Evolutionary conservation across 1,140 invertebrate genomes (phyloP).

Genomic region (Brachionus sp.): DNA sequence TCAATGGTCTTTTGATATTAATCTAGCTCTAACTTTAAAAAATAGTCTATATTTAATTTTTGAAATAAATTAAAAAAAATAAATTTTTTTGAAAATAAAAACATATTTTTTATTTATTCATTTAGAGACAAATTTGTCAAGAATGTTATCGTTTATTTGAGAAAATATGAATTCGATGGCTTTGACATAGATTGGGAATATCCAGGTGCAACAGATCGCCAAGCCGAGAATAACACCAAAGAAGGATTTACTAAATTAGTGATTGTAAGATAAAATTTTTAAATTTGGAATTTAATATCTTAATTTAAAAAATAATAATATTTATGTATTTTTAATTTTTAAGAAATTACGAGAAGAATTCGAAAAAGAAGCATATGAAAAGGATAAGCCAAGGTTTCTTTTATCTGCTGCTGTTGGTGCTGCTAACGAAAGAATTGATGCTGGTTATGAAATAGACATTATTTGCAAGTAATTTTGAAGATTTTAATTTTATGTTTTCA

Average conservation of each 20-base stretch:
- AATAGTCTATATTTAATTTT: too few relatives aligned
- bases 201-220: slow-evolving; percentile 46
- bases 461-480: slow-evolving; percentile 68
- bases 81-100: too few relatives aligned
- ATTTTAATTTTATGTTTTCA: neutral
- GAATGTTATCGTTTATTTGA: slow-evolving; percentile 47
- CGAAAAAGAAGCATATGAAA: slow-evolving; percentile 45
- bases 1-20: too few relatives aligned
- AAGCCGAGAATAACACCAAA: slow-evolving; percentile 22
- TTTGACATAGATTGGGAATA: slow-evolving; percentile 47
- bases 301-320: neutral
- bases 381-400: slow-evolving; percentile 15
- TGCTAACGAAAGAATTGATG: slow-evolving; percentile 81
- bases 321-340: neutral
- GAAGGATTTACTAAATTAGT: slow-evolving; percentile 41
- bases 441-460: slow-evolving; percentile 82
- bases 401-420: slow-evolving; percentile 63
- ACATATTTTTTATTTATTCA: neutral
- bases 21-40: too few relatives aligned
- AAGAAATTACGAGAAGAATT: slow-evolving; percentile 45
- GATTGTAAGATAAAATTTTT: neutral
- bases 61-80: too few relatives aligned
- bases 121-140: slow-evolving; percentile 42
- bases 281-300: too few relatives aligned
- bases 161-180: slow-evolving; percentile 48